A percentile compares a stretch with the other conserved stretches of the same genome.
phyloP scores from a whole-genome alignment of 2,113 vertebrate species.

The Recurvirostra avosetta region DNA sequence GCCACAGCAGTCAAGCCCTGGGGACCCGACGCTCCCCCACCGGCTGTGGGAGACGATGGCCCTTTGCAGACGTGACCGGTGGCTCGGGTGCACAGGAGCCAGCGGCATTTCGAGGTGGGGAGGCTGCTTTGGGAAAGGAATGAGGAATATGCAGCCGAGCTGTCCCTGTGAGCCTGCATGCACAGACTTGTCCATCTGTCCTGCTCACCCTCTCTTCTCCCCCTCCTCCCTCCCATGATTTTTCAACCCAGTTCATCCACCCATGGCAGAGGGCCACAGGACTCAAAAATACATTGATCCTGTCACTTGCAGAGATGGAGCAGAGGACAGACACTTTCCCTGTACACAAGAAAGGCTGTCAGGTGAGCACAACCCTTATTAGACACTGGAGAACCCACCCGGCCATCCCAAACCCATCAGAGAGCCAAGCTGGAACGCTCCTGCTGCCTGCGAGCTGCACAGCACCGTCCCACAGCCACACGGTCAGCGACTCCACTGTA shows the following conservation, averaged over 20 bases:
- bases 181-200: neutral
- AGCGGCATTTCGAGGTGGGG: neutral
- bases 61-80: rapidly evolving
- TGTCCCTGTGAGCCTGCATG: neutral
- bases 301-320: rapidly evolving
- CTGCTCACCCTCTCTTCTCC: neutral
- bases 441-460: neutral
- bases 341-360: neutral
- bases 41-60: rapidly evolving
- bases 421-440: rapidly evolving
- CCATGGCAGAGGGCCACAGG: neutral
- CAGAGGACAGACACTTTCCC: neutral
- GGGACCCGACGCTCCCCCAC: rapidly evolving
- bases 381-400: neutral
- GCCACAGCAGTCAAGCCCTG: neutral
- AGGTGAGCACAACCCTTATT: neutral
- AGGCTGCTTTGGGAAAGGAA: neutral
- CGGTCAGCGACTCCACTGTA: neutral
- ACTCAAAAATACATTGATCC: rapidly evolving
- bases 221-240: neutral
- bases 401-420: neutral
- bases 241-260: neutral
- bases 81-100: neutral
- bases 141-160: neutral
- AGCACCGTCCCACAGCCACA: neutral